A percentile compares a stretch with the other conserved stretches of the same genome.
These are phyloP conservation scores for Gymnobelideus leadbeateri DNA, from an alignment of 2,113 vertebrate species.

Conservation along the genomic window DNA sequence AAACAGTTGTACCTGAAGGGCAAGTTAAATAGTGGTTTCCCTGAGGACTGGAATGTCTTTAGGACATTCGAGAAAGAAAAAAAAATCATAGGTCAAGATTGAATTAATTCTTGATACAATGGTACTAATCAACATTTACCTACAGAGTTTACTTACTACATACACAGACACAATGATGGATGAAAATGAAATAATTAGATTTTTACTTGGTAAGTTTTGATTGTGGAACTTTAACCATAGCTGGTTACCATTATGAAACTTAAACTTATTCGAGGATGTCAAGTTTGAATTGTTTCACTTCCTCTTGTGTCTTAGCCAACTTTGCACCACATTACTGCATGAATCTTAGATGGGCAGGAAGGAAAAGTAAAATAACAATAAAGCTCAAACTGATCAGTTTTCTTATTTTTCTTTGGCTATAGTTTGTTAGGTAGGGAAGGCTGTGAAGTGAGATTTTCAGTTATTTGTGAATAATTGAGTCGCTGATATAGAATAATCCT, in stretches of 20 bases:
- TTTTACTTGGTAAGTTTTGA: neutral
- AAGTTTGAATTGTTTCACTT: slow-evolving; percentile 36
- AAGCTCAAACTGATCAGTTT: neutral
- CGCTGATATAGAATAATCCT: neutral
- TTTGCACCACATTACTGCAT: slow-evolving; percentile 37
- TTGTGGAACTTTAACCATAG: slow-evolving; percentile 1
- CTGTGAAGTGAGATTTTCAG: neutral
- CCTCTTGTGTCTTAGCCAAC: slow-evolving; percentile 27
- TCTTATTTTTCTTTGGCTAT: neutral
- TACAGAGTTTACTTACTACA: neutral
- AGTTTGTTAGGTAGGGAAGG: neutral
- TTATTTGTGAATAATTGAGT: neutral
- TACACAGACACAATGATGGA: neutral
- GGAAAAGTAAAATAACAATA: neutral
- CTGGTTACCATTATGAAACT: neutral
- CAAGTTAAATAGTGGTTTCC: slow-evolving; percentile 16
- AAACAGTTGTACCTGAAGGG: neutral
- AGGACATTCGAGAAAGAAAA: neutral
- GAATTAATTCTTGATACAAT: neutral
- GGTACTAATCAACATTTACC: neutral
- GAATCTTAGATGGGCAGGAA: slow-evolving; percentile 11
- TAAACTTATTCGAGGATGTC: neutral
- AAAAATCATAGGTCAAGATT: neutral
- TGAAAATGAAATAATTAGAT: slow-evolving; percentile 32
- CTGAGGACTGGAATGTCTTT: neutral